A percentile compares a stretch with the other conserved stretches of the same genome.
phyloP scores from a whole-genome alignment of 2,797 vertebrate genomes.

The Xyrichtys novacula region DNA sequence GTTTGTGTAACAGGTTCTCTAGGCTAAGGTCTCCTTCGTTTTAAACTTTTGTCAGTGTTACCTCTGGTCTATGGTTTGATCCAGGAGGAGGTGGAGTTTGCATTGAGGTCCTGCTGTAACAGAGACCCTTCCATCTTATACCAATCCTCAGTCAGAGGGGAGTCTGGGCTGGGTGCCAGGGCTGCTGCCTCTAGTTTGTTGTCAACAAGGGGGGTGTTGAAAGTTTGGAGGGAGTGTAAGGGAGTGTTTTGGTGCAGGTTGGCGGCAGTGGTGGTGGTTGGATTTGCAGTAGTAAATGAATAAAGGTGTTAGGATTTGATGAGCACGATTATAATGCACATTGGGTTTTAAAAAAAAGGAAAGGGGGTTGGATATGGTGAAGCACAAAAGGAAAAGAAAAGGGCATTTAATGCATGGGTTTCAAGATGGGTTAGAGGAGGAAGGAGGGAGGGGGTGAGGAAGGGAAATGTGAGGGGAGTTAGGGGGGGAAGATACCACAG shows the following conservation, averaged over 20 bases:
- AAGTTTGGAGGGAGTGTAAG: conserved; percentile 77
- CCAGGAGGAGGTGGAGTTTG: conserved; percentile 92
- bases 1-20: conserved; percentile 27
- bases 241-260: conserved; percentile 81
- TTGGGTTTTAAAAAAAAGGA: conserved; percentile 7
- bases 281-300: conserved; percentile 75
- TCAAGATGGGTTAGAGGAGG: conserved; percentile 30
- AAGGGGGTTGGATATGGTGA: neutral
- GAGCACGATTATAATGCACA: conserved; percentile 62
- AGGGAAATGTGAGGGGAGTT: conserved; percentile 35
- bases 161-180: conserved; percentile 87
- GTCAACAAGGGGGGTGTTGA: conserved; percentile 74
- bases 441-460: conserved; percentile 24
- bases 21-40: conserved; percentile 36
- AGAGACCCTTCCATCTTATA: conserved; percentile 89
- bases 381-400: conserved; percentile 42
- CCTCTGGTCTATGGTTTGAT: conserved; percentile 90
- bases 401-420: conserved; percentile 15
- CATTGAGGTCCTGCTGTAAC: conserved; percentile 93
- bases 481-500: conserved; percentile 26
- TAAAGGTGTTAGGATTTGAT: conserved; percentile 70
- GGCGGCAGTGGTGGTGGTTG: conserved; percentile 73
- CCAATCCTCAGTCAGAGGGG: conserved; percentile 89
- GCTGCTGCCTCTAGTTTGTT: conserved; percentile 83
- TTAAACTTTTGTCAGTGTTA: conserved; percentile 67